Conservation (phyloP, 2,797 vertebrate genomes). For the Vespertilio murinus region DNA sequence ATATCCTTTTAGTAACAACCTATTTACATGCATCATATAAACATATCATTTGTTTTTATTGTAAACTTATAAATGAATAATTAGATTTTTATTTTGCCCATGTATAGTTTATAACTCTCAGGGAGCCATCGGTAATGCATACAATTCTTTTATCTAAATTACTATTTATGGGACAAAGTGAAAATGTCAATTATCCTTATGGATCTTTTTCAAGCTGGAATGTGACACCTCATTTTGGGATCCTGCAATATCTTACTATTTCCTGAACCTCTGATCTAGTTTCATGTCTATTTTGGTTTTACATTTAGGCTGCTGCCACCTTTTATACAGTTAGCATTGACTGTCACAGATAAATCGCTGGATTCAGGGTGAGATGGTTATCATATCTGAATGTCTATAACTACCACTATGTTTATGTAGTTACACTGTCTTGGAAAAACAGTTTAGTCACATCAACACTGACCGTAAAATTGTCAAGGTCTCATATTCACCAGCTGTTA, state of each 20-base stretch:
- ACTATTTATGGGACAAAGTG: not conserved
- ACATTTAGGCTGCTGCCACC: not conserved
- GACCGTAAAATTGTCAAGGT: not conserved
- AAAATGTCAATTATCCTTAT: constrained; percentile 37
- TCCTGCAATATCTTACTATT: not conserved
- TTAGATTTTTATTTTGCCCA: not conserved
- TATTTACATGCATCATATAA: not conserved
- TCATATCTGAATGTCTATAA: not conserved
- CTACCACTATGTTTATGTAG: not conserved
- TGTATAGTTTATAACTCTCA: not conserved
- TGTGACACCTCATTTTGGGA: not conserved
- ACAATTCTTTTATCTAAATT: not conserved
- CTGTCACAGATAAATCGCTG: not conserved
- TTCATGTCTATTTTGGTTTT: not conserved
- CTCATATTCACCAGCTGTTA: not conserved
- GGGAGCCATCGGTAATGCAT: not conserved
- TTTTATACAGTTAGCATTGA: not conserved
- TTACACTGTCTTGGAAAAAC: not conserved
- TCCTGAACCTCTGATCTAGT: not conserved
- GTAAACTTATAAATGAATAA: not conserved
- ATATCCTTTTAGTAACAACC: not conserved
- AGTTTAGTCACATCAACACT: not conserved
- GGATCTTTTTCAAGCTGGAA: not conserved
- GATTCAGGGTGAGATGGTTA: not conserved
- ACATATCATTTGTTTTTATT: not conserved